Base-by-base conservation (phyloP, 2,888 invertebrate species). In the Diplazon laetatorius region DNA sequence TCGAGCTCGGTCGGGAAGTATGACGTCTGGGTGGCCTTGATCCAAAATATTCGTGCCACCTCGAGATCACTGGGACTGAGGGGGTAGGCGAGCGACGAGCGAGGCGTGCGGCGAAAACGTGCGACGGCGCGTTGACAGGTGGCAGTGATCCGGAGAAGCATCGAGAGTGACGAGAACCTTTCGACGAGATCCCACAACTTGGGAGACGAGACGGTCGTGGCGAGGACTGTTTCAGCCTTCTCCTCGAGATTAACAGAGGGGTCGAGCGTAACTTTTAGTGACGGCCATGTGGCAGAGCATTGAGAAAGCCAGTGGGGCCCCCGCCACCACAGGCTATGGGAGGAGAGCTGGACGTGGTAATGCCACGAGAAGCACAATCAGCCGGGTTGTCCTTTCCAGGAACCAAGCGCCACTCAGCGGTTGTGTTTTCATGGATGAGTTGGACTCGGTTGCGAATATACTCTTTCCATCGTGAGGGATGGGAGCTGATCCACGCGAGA, bases 361-460 rank as follows among this genome's bases (percentile, higher is more conserved):
- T 14, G 18, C 20, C 20, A 9, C 25, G 44, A 22, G 1, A 39
- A 8, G 8, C 25, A 12, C 35, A 59, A 1, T 12, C 30, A 1
- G 8, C 25, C 18, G 22, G 44, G 5, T 10, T 65, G 4, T 30
- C 30, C 30, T 30, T 30, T 6, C 30, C 30, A 10, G 5, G 8
- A 48, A 30, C 4, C 76, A 55, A 20, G 35, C 42, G 46, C 46
- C 8, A 35, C 59, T 14, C n/a, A 1, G 9, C 5, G 14, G 8
- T 16, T 44, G 35, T 14, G 14, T 14, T 5, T 30, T 39, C 10
- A 2, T 39, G 39, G 39, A 9, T 39, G 9, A 12, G 2, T 3
- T 46, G 16, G 1, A 87, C 83, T 35, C 86, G 65, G 75, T 88
- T 87, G 6, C 83, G 82, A 8, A 82, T 80, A 55, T 75, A 83